These are phyloP conservation scores for Bombus affinis DNA, from an alignment of 1,140 invertebrate genomes.

Conservation along the genomic window DNA sequence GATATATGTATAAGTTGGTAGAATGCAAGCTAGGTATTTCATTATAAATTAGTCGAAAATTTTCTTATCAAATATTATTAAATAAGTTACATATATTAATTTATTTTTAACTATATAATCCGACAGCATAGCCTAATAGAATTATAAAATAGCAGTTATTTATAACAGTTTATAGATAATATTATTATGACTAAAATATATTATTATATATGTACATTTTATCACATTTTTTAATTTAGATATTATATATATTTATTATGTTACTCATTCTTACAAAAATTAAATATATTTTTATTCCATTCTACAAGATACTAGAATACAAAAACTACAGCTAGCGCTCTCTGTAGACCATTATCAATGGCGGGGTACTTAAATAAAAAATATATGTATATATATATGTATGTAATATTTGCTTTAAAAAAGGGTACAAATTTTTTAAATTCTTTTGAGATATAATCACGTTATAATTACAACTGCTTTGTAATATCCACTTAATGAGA, in stretches of 20 bases:
- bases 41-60: not conserved
- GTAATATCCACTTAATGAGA: too few relatives aligned
- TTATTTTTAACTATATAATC: not conserved
- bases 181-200: not conserved
- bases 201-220: not conserved
- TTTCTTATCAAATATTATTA: not conserved
- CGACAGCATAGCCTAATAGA: not conserved
- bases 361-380: not conserved
- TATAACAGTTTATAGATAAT: not conserved
- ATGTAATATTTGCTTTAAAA: not conserved
- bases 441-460: not conserved
- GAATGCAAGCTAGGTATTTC: not conserved
- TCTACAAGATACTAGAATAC: not conserved
- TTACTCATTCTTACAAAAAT: not conserved
- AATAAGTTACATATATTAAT: not conserved
- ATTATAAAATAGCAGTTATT: not conserved
- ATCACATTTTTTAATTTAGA: not conserved
- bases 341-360: slow-evolving; percentile 8
- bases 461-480: not conserved
- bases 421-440: not conserved
- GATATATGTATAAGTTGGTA: slow-evolving; percentile 1
- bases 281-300: not conserved
- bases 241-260: not conserved
- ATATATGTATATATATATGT: not conserved
- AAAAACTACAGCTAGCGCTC: not conserved